phyloP scores from a whole-genome alignment of 2,888 invertebrate species.

The Drosophila colorata region DNA sequence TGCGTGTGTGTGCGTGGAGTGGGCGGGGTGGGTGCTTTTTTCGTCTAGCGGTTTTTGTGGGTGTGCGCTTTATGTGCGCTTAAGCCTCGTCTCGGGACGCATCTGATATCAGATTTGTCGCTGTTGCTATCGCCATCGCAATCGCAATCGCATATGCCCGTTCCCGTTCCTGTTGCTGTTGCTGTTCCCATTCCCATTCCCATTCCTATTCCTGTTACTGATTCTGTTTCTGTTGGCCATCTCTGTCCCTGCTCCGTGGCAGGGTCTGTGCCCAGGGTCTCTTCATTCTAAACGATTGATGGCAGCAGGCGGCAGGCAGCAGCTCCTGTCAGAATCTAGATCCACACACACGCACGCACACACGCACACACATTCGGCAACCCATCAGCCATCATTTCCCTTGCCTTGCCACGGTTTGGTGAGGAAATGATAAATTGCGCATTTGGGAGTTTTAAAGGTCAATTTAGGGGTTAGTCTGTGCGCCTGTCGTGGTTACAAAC shows the following conservation, averaged over 20 bases:
- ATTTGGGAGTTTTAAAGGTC: conserved; percentile 85
- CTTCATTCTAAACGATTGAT: conserved; percentile 73
- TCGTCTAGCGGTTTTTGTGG: conserved; percentile 44
- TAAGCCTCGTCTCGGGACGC: conserved; percentile 71
- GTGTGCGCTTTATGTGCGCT: conserved; percentile 62
- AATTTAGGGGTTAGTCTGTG: conserved; percentile 83
- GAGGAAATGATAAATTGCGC: conserved; percentile 84
- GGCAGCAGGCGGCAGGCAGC: conserved; percentile 44
- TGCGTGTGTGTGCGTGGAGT: neutral
- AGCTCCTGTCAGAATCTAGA: conserved; percentile 45
- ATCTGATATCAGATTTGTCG: conserved; percentile 78
- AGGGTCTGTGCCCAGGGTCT: conserved; percentile 42
- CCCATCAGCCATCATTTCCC: conserved; percentile 23
- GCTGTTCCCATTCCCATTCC: neutral
- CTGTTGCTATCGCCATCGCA: conserved; percentile 48
- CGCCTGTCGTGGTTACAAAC: conserved; percentile 50
- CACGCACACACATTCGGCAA: conserved; percentile 12
- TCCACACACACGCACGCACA: conserved; percentile 1
- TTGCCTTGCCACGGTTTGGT: conserved; percentile 37
- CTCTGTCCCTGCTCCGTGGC: neutral
- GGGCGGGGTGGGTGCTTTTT: neutral
- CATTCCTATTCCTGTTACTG: too few species aligned
- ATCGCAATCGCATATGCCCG: conserved; percentile 37
- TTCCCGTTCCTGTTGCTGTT: neutral
- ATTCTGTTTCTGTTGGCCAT: too few species aligned